phyloP scores from a whole-genome alignment of 2,888 invertebrate species.

The Scelioninae gen. 1 region DNA sequence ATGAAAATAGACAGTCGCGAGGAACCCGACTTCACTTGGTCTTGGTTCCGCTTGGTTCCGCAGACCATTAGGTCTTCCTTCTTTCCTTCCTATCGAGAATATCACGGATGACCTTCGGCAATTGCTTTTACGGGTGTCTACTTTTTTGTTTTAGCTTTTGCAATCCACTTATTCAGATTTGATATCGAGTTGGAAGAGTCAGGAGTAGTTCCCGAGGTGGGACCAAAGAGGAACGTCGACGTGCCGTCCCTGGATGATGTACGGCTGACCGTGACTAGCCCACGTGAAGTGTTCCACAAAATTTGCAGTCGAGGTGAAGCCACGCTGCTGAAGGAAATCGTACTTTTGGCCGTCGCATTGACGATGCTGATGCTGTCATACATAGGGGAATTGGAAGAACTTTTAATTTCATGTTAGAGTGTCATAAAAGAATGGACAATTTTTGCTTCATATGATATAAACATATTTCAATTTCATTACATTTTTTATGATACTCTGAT shows the following conservation, averaged over 20 bases:
- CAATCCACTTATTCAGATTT: no score
- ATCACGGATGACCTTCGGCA: slow-evolving; percentile 19
- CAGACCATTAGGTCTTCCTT: slow-evolving; percentile 27
- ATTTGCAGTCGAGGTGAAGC: slow-evolving; percentile 37
- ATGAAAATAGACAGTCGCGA: slow-evolving; percentile 80
- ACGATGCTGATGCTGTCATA: no score
- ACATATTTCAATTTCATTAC: no score
- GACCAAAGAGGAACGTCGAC: slow-evolving; percentile 23
- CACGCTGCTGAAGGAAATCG: slow-evolving; percentile 25
- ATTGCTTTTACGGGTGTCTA: no score
- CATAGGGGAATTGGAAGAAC: no score
- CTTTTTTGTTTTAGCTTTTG: no score
- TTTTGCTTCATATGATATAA: no score
- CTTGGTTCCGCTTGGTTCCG: slow-evolving; percentile 37
- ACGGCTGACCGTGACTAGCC: slow-evolving; percentile 60
- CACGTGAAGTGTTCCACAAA: slow-evolving; percentile 56
- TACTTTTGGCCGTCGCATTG: slow-evolving; percentile 9
- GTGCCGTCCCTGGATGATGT: slow-evolving; percentile 34
- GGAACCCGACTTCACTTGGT: slow-evolving; percentile 47
- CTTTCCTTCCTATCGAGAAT: slow-evolving; percentile 7
- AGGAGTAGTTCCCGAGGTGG: no score
- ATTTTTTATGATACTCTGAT: no score
- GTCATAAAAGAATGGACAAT: no score
- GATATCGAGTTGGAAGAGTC: neutral
- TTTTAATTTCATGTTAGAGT: no score